A percentile compares a stretch with the other conserved stretches of the same genome.
Evolutionary conservation across 92 coral and sea anemone genomes (phyloP).

Genomic region (Zoanthus sansibaricus): DNA sequence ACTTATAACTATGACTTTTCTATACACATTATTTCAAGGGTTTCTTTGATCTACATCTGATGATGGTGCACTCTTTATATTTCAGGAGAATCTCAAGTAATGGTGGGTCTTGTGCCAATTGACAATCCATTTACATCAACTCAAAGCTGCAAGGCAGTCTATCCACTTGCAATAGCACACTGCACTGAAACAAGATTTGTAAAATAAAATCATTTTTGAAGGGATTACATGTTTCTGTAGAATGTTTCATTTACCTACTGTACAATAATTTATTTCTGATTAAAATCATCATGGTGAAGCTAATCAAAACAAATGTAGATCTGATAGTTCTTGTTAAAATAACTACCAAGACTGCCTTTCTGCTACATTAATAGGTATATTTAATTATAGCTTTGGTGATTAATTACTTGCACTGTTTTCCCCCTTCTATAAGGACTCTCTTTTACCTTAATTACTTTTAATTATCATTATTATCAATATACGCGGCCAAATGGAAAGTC

Average conservation of each 20-base stretch:
- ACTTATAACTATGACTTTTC: neutral
- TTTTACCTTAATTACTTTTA: no score
- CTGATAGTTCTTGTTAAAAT: neutral
- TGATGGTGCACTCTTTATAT: neutral
- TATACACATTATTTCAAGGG: neutral
- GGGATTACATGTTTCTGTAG: neutral
- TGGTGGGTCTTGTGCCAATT: constrained; percentile 50
- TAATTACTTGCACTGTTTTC: no score
- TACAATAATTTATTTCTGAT: neutral
- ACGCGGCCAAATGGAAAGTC: no score
- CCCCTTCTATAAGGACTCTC: no score
- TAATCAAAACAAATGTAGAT: neutral
- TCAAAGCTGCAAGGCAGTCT: constrained; percentile 65
- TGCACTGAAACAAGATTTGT: constrained; percentile 52
- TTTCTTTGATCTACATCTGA: neutral
- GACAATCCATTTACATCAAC: constrained; percentile 50
- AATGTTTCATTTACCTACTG: neutral
- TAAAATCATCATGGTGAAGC: neutral
- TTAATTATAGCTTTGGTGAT: no score
- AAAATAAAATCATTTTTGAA: neutral
- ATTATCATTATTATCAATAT: no score
- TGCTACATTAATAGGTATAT: no score
- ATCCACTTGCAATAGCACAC: constrained; percentile 59
- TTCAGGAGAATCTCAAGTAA: constrained; percentile 57
- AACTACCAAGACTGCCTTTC: neutral